Evolutionary conservation across 2,888 invertebrate species (phyloP), one percentile per base, ranked within the genome.

Genomic region (Melanophora roralis): DNA sequence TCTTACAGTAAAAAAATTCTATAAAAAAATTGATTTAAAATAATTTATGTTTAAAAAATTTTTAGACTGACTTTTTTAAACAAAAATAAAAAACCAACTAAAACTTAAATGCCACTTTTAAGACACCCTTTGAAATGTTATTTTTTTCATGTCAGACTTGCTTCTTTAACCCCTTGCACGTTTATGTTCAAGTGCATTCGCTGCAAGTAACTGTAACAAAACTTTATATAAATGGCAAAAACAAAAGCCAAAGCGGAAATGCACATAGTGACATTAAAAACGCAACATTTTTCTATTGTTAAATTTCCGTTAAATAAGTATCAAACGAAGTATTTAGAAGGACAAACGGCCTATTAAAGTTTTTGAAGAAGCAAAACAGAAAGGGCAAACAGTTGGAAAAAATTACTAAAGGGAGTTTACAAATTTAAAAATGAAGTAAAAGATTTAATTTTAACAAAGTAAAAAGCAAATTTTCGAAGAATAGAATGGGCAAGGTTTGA

Each of bases 211-310:
- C 34, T 21, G 38, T 53, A 64, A 19, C 53, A 64, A 55, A 72
- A 62, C 23, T 62, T 55, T 23, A 49, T 72, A 72, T 72, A 68
- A 72, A 80, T 80, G 72, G 72, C 55, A 68, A 64, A 80, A 73
- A 68, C 57, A 73, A 73, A 80, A 80, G 68, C 72, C 53, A 80
- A 80, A 80, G 45, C 72, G 80, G 80, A 80, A 80, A 80, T 80
- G 80, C 76, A 80, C 80, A 80, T 59, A 51, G 80, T 80, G 76
- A 80, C 80, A 80, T 76, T 80, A 80, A 76, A 80, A 80, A 80
- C 80, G 80, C 76, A 80, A 80, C 64, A 73, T 80, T 80, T 80
- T 68, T 34, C 64, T 73, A 76, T 76, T 73, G 76, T 80, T 76
- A 51, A 73, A 64, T 80, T 76, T 80, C 76, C 72, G 60, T 32